Percentiles rank a stretch among this genome's conserved stretches.
Conservation (phyloP, 2,797 vertebrate species). For the Mionectes olivaceus region DNA sequence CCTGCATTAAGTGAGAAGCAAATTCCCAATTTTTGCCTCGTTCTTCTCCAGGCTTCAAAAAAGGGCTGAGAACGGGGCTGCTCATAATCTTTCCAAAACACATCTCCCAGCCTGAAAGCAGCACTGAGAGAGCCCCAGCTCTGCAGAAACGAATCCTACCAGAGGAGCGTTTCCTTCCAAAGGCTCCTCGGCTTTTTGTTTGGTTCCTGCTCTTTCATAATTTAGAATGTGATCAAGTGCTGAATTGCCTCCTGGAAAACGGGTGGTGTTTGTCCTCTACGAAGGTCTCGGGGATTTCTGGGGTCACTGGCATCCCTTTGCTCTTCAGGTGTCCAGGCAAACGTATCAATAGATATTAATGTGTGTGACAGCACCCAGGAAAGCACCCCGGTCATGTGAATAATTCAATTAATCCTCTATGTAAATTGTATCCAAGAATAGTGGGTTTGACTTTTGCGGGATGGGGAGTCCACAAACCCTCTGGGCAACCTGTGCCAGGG, state of each 20-base stretch:
- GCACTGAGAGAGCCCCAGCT: background rate
- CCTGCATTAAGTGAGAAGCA: background rate
- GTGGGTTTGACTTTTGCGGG: background rate
- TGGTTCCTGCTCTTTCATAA: background rate
- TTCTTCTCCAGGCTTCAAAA: background rate
- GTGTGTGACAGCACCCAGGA: background rate
- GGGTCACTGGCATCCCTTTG: background rate
- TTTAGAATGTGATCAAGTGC: background rate
- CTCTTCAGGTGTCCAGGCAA: background rate
- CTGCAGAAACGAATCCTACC: background rate
- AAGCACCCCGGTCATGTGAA: background rate
- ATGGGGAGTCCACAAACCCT: background rate
- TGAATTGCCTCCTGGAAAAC: background rate
- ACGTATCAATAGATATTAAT: background rate
- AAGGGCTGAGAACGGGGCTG: background rate
- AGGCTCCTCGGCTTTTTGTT: background rate
- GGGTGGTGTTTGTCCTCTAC: rapidly evolving
- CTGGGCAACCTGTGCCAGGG: background rate
- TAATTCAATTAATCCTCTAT: background rate
- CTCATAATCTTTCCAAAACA: background rate
- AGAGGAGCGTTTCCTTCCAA: rapidly evolving
- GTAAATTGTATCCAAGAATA: background rate
- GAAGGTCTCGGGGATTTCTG: background rate
- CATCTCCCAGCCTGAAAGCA: background rate
- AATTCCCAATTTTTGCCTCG: background rate